Percentiles rank a stretch among this genome's conserved stretches.
phyloP scores from a whole-genome alignment of 1,140 invertebrate genomes.

The Pseudomyrmex concolor region DNA sequence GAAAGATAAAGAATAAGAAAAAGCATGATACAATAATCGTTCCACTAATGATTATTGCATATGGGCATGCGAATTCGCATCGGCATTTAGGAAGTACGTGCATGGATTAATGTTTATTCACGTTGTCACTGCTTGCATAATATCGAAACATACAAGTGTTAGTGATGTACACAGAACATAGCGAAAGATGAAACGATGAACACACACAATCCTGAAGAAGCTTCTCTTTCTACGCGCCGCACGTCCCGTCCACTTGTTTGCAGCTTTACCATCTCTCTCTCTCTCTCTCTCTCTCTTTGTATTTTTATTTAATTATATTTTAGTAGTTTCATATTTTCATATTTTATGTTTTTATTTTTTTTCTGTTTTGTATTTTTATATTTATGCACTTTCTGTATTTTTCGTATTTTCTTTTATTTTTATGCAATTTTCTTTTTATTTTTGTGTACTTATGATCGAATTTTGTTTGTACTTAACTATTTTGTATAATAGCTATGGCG shows the following conservation, averaged over 20 bases:
- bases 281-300: background rate
- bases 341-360: no score
- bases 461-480: no score
- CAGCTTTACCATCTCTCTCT: slow-evolving; percentile 59
- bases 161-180: slow-evolving; percentile 23
- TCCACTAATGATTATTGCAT: slow-evolving; percentile 1
- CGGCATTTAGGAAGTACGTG: slow-evolving; percentile 11
- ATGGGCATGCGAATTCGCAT: background rate
- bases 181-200: slow-evolving; percentile 51
- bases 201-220: slow-evolving; percentile 22
- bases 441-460: no score
- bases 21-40: background rate
- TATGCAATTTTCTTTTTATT: no score
- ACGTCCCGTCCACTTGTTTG: slow-evolving; percentile 73
- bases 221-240: slow-evolving; percentile 63
- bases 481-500: no score
- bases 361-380: no score
- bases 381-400: no score
- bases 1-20: background rate
- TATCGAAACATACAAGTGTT: slow-evolving; percentile 3
- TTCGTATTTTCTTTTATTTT: no score
- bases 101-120: background rate
- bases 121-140: background rate
- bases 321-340: no score
- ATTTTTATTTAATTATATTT: no score